These are phyloP conservation scores for Casuarius casuarius DNA, from an alignment of 2,113 vertebrate species.

Conservation along the genomic window DNA sequence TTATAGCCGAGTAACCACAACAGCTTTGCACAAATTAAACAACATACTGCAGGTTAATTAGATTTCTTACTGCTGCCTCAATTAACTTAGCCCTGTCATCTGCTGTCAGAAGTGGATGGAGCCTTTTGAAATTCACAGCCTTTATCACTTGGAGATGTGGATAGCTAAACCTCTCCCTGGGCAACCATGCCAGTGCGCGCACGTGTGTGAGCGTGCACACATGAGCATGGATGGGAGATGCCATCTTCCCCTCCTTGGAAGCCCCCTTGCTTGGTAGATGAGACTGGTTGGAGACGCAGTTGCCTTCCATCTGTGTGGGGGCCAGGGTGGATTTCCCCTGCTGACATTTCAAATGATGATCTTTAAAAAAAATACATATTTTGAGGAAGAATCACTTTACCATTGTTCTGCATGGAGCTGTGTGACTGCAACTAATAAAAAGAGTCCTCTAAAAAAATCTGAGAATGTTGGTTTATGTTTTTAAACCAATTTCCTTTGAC, in stretches of 20 bases:
- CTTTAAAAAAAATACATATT: neutral
- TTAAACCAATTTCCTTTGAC: slow-evolving; percentile 66
- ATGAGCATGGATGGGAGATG: neutral
- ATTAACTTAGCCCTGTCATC: slow-evolving; percentile 7
- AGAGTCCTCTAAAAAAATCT: slow-evolving; percentile 2
- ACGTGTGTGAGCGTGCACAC: no score
- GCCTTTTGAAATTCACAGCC: neutral
- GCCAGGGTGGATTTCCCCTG: neutral
- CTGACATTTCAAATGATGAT: neutral
- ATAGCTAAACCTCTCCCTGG: neutral
- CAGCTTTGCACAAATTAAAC: slow-evolving; percentile 65
- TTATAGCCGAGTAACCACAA: slow-evolving; percentile 63
- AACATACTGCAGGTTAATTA: slow-evolving; percentile 64
- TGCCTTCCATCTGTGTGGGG: neutral
- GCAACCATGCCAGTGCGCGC: neutral
- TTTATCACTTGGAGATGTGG: neutral
- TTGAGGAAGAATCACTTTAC: neutral
- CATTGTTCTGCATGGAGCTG: neutral
- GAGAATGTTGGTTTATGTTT: slow-evolving; percentile 42
- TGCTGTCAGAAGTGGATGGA: neutral
- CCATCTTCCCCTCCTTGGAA: neutral
- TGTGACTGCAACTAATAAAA: slow-evolving; percentile 50
- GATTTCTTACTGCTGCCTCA: slow-evolving; percentile 24
- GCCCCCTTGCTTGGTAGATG: neutral
- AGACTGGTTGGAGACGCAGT: neutral